phyloP scores from a whole-genome alignment of 2,797 vertebrate species.

The Antrozous pallidus region DNA sequence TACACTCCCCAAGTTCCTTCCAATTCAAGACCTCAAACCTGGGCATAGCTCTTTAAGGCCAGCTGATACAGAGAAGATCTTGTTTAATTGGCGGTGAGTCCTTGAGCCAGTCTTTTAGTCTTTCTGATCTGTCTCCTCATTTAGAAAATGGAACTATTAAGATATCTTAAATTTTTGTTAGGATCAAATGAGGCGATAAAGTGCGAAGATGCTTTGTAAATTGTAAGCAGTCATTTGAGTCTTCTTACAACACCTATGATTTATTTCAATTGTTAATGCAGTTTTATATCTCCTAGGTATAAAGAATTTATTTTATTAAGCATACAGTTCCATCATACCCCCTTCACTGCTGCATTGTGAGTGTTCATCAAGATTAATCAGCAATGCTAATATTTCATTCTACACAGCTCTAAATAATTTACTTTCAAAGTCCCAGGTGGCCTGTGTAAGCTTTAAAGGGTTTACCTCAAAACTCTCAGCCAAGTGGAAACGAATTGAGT shows the following conservation, averaged over 20 bases:
- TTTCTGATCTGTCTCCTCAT: conserved; percentile 22
- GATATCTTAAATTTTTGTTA: conserved; percentile 1
- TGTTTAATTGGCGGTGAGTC: not conserved
- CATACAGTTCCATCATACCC: not conserved
- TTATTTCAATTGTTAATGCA: not conserved
- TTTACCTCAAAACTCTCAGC: conserved; percentile 18
- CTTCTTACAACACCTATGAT: not conserved
- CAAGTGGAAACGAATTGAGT: not conserved
- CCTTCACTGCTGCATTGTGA: not conserved
- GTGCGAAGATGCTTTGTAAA: not conserved
- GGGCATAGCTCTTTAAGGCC: not conserved
- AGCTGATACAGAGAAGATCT: not conserved
- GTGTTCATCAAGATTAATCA: not conserved
- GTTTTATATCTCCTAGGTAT: not conserved
- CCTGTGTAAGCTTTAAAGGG: not conserved
- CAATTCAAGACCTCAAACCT: not conserved
- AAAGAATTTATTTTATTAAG: not conserved
- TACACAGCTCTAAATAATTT: not conserved
- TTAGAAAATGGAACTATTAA: not conserved
- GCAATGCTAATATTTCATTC: not conserved
- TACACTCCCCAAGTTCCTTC: not conserved
- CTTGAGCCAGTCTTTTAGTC: not conserved
- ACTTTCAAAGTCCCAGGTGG: conserved; percentile 20
- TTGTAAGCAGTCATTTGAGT: not conserved
- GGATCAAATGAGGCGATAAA: not conserved